Base-by-base conservation (phyloP, 64 coral and sea anemone genomes). In the Pachyseris speciosa region DNA sequence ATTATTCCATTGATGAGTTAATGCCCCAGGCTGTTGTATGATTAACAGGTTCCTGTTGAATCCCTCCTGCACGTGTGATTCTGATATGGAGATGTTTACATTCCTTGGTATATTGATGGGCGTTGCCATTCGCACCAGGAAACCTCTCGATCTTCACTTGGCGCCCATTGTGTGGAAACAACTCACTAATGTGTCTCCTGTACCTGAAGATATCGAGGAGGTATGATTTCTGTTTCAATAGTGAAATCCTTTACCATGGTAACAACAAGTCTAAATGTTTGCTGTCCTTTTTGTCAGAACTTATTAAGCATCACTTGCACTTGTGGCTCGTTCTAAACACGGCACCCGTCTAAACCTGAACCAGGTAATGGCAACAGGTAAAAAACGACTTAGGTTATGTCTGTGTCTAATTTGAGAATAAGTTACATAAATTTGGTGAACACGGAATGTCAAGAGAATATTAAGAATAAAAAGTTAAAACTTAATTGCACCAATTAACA, bases 181-280 rank as follows among this genome's bases (percentile, higher is more conserved):
- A 78, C 77, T 96, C 40, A 85, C 87, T 0, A 84, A 84, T 72
- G 75, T 92, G 63, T 76, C 94, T 33, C 90, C 92, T 55, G 80
- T 86, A 13, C 94, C 94, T 26, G 94, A 96, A 6, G 94, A 96
- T 31, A 92, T 96, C 57, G 94, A 96, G 58, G 94, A 96, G 89
- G 94, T 96, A 22, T 27, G 63, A 32, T 32, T 39, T 39, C 42
- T 37, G 28, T 34, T 30, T 2, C 25, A 26, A 65, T 65, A 22
- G 0, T 9, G 28, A 65, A 0, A 4, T 58, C 11, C 52, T 58
- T 24, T 16, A 5, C 22, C 0, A 25, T 61, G 3, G 52, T 16
- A 20, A n/a, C n/a, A n/a, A n/a, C n/a, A n/a, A n/a, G n/a, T n/a
- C n/a, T n/a, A n/a, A n/a, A n/a, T n/a, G n/a, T n/a, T n/a, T n/a